A percentile compares a stretch with the other conserved stretches of the same genome.
These are phyloP conservation scores for Stigmatopora nigra DNA, from an alignment of 2,113 vertebrate genomes.

Conservation along the genomic window DNA sequence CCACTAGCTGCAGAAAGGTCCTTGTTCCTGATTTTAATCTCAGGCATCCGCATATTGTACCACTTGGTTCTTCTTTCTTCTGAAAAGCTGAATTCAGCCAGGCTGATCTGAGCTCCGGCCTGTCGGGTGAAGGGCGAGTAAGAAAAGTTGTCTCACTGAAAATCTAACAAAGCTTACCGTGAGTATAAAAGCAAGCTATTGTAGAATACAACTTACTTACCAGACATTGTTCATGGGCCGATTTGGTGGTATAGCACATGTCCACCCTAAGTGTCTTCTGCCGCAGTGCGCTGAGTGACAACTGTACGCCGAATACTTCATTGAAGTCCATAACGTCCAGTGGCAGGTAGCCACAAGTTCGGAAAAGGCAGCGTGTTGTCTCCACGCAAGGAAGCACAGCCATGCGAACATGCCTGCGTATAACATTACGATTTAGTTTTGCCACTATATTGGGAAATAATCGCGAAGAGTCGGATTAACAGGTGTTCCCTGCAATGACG, in stretches of 20 bases:
- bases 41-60: conserved; percentile 90
- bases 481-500: not conserved
- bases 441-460: not conserved
- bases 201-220: conserved; percentile 59
- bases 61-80: conserved; percentile 81
- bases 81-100: conserved; percentile 80
- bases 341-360: conserved; percentile 70
- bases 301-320: conserved; percentile 82
- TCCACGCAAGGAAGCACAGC: conserved; percentile 85
- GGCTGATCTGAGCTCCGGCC: conserved; percentile 92
- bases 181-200: not conserved
- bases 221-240: conserved; percentile 82
- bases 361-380: conserved; percentile 83
- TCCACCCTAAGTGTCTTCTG: conserved; percentile 92
- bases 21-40: conserved; percentile 68
- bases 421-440: not conserved
- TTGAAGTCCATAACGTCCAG: conserved; percentile 74
- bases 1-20: conserved; percentile 3
- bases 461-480: not conserved
- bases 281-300: conserved; percentile 78
- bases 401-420: conserved; percentile 77
- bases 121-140: conserved; percentile 32
- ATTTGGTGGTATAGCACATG: conserved; percentile 75
- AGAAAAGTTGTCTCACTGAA: not conserved
- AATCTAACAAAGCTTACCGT: not conserved